These are phyloP conservation scores for Aplodontia rufa DNA, from an alignment of 2,113 vertebrate species.

Conservation along the genomic window DNA sequence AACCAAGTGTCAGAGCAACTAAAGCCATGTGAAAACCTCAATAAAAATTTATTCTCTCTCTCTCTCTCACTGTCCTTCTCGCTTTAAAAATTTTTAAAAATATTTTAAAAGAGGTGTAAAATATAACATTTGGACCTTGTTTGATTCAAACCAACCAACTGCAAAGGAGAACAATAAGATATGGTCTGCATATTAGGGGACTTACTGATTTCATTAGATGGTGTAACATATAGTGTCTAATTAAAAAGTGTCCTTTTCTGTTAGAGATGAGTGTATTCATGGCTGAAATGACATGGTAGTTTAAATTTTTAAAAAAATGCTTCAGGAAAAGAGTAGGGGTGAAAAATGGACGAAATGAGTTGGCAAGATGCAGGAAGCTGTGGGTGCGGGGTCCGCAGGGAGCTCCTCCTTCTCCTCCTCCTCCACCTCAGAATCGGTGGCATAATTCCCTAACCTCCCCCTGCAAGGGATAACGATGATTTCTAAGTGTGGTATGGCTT, in stretches of 20 bases:
- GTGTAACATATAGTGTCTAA: not conserved
- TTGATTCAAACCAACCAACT: not conserved
- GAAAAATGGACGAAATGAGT: no score
- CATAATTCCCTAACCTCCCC: not conserved
- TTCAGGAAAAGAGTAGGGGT: not conserved
- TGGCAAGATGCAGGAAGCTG: not conserved
- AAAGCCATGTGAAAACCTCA: no score
- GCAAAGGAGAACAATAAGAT: not conserved
- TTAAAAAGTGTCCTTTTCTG: not conserved
- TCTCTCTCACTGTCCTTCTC: no score
- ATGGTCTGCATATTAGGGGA: not conserved
- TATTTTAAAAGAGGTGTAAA: not conserved
- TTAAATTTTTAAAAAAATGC: not conserved
- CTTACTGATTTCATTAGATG: not conserved
- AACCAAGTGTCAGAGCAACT: no score
- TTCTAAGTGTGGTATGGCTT: not conserved
- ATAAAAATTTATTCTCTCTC: no score
- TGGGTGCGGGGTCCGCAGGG: rapidly evolving
- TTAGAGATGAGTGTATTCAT: not conserved
- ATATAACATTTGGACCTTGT: not conserved
- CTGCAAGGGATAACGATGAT: rapidly evolving
- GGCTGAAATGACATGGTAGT: not conserved
- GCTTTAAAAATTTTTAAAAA: no score
- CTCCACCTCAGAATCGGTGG: no score
- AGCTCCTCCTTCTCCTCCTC: no score